These are phyloP conservation scores for Nansenia antarctica DNA, from an alignment of 2,113 vertebrate species.

Conservation along the genomic window DNA sequence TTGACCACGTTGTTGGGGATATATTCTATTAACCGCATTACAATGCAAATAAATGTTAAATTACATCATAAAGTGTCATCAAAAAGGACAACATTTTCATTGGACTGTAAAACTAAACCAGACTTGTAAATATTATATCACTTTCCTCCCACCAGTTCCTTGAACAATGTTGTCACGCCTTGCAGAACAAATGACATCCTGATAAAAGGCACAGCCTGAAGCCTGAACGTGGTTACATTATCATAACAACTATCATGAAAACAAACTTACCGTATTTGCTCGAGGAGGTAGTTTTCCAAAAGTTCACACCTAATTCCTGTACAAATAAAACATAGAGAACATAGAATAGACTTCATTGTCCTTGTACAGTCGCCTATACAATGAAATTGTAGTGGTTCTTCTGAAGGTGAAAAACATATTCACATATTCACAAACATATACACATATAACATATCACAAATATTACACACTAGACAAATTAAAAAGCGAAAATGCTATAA, in stretches of 20 bases:
- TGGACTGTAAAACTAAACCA: slow-evolving; percentile 51
- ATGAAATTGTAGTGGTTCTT: no score
- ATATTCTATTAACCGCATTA: slow-evolving; percentile 38
- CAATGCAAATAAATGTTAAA: slow-evolving; percentile 32
- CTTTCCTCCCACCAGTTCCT: slow-evolving; percentile 31
- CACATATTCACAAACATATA: no score
- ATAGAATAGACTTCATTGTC: no score
- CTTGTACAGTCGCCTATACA: no score
- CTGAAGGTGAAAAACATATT: no score
- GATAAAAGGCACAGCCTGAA: no score
- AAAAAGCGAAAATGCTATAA: no score
- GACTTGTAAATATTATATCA: slow-evolving; percentile 51
- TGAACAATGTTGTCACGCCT: slow-evolving; percentile 4
- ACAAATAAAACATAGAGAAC: background rate
- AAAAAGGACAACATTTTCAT: slow-evolving; percentile 45
- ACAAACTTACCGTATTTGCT: slow-evolving; percentile 65
- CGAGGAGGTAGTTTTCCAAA: slow-evolving; percentile 61
- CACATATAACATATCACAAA: no score
- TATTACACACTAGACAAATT: no score
- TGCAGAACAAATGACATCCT: slow-evolving; percentile 28
- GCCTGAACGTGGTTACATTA: no score
- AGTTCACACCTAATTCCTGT: slow-evolving; percentile 65
- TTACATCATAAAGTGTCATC: slow-evolving; percentile 56
- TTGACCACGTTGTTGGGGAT: slow-evolving; percentile 42
- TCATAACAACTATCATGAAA: background rate